Conservation (phyloP, 2,888 invertebrate genomes). For the Linyphia triangularis region DNA sequence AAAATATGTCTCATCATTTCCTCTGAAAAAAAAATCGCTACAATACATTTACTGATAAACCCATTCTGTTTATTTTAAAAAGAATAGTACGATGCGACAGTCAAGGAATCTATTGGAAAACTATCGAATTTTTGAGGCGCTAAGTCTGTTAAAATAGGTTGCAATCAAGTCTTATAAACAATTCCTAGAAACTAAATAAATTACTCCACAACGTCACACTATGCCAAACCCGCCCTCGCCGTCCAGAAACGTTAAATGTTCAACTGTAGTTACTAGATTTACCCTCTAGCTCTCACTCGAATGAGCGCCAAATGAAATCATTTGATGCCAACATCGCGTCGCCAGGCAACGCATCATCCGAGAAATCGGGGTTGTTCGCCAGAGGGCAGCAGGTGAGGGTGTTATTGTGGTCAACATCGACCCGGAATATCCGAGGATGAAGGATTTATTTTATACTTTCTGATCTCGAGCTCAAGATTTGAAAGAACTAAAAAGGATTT, state of each 20-base stretch:
- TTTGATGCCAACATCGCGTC: constrained; percentile 26
- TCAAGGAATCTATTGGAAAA: no score
- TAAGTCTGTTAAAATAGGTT: no score
- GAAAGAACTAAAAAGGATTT: constrained; percentile 41
- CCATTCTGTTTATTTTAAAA: no score
- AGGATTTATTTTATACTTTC: constrained; percentile 18
- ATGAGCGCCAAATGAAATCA: constrained; percentile 25
- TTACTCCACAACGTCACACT: no score
- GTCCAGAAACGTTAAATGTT: neutral
- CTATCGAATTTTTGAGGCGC: no score
- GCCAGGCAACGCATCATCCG: constrained; percentile 47
- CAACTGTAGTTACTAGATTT: neutral
- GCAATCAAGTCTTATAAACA: no score
- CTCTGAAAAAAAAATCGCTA: no score
- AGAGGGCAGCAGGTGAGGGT: constrained; percentile 57
- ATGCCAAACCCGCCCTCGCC: neutral
- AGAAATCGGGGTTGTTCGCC: constrained; percentile 3
- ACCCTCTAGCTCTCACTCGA: neutral
- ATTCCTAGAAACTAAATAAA: no score
- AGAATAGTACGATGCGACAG: no score
- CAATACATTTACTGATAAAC: no score
- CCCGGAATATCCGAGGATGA: constrained; percentile 16
- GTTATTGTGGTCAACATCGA: constrained; percentile 64
- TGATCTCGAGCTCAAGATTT: neutral
- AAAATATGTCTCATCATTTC: no score